These are phyloP conservation scores for Allolobophora icterica DNA, from an alignment of 2,888 invertebrate genomes.

Conservation along the genomic window DNA sequence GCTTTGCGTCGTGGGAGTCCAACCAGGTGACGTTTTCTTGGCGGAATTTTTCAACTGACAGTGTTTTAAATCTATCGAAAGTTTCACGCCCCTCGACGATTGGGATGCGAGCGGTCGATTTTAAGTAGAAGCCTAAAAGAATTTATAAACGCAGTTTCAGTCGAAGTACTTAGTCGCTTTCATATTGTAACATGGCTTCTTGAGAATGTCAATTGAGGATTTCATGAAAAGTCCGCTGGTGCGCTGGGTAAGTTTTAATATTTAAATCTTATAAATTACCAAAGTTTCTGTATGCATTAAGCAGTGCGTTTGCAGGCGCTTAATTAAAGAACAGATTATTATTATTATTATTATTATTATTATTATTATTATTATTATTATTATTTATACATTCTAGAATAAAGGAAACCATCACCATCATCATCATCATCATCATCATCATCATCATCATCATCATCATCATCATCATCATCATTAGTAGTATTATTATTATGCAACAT, in stretches of 20 bases:
- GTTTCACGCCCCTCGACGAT: not conserved
- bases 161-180: not conserved
- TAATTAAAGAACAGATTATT: no score
- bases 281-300: no score
- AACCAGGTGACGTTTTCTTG: not conserved
- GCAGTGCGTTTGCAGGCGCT: no score
- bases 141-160: not conserved
- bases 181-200: not conserved
- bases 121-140: not conserved
- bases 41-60: not conserved
- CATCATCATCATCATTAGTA: no score
- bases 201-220: constrained; percentile 20
- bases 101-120: not conserved
- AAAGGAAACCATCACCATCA: no score
- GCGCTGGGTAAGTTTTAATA: not conserved
- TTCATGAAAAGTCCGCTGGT: constrained; percentile 26
- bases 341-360: no score
- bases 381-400: no score
- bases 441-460: no score
- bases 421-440: no score
- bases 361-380: no score
- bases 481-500: no score
- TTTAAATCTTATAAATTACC: not conserved
- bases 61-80: not conserved
- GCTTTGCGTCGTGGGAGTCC: not conserved